Conservation (phyloP, 2,113 vertebrate species). For the Leucopternis melanops region DNA sequence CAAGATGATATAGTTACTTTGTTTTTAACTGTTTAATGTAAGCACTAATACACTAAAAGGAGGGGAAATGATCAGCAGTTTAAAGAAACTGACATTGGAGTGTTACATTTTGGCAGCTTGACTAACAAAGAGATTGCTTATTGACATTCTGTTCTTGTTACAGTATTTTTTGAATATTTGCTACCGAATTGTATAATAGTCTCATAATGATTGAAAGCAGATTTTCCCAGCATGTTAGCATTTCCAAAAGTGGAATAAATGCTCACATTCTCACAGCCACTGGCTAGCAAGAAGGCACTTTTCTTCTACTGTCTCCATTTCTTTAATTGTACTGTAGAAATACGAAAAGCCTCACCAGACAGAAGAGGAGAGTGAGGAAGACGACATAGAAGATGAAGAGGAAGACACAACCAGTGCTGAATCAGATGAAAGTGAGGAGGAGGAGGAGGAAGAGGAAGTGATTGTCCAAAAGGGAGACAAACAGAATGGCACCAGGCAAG, state of each 20-base stretch:
- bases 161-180: not conserved
- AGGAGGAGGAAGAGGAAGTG: constrained; percentile 71
- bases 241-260: not conserved
- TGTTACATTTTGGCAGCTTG: not conserved
- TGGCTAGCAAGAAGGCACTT: not conserved
- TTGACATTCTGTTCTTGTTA: not conserved
- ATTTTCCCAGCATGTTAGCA: not conserved
- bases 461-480: constrained; percentile 71
- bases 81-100: not conserved
- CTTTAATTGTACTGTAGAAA: constrained; percentile 71
- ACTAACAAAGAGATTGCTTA: not conserved
- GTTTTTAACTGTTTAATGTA: not conserved
- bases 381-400: constrained; percentile 80
- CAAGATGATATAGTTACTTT: not conserved
- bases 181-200: not conserved
- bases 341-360: constrained; percentile 74
- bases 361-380: constrained; percentile 84
- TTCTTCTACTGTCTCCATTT: not conserved
- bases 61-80: not conserved
- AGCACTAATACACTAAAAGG: not conserved
- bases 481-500: constrained; percentile 73
- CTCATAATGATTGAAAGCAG: not conserved
- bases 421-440: constrained; percentile 89
- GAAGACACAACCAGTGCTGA: constrained; percentile 88
- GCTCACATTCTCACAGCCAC: not conserved